Base-by-base conservation (phyloP, 2,113 vertebrate species). In the Ia io region DNA sequence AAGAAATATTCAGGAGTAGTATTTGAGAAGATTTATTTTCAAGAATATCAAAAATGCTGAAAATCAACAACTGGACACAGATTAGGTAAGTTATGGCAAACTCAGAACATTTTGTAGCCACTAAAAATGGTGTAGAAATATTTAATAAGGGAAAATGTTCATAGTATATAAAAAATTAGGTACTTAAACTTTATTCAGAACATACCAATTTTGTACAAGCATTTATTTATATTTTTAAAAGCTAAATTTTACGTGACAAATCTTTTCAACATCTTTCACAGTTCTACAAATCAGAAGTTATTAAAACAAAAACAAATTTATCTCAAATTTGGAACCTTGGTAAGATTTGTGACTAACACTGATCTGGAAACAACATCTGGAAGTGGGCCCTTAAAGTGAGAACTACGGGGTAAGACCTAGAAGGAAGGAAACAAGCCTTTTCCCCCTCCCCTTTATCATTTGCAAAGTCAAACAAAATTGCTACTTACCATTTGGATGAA, bases 401-500 rank as follows among this genome's bases (percentile, higher is more conserved):
- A 84, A 88, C 40, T 35, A 47, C 40, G 53, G 20, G 28, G 17
- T 25, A 59, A 87, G 28, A 69, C 4, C 30, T 51, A 91, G 28
- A 70, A 76, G 30, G 61, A 93, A 35, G 32, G 17, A 93, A 88
- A 42, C 28, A 47, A 9, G 2, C 56, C 18, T 73, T 23, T 28
- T 37, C 5, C n/a, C 22, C 20, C 11, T 20, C 5, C 44, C n/a
- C 20, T 23, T 44, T 10, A 92, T 78, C 32, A 84, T 90, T n/a
- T 73, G 61, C 74, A 92, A 95, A 13, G 1, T 69, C 78, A 90
- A 92, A 92, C 94, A 88, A 88, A 96, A 90, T 32, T 0, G 96
- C 86, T 94, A 97, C 99, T 99, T 98, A 99, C 99, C 99, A 98
- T 99, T 99, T 77, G 99, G 99, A 98, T 99, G 99, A 98, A 99